Conservation (phyloP, 2,113 vertebrate genomes). For the Oceanodroma tethys region DNA sequence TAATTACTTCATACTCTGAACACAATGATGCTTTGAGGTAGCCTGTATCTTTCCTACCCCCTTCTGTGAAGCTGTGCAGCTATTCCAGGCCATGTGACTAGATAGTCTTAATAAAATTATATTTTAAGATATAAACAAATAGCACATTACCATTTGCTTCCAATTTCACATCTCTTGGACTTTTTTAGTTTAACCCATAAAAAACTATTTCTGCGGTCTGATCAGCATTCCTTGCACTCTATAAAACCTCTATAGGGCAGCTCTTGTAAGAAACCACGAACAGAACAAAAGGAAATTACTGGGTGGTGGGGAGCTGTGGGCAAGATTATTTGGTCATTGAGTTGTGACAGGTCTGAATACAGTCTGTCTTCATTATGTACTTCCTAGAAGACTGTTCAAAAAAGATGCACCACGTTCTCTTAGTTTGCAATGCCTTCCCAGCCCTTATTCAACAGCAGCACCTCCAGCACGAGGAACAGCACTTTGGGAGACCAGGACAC, state of each 20-base stretch:
- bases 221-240: background rate
- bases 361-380: background rate
- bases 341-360: background rate
- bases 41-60: background rate
- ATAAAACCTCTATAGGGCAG: background rate
- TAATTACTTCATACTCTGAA: background rate
- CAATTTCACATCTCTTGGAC: background rate
- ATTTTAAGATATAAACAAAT: background rate
- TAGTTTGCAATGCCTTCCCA: background rate
- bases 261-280: background rate
- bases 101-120: background rate
- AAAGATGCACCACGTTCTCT: background rate
- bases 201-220: background rate
- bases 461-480: background rate
- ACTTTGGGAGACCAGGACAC: background rate
- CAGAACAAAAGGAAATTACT: background rate
- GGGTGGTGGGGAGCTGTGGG: rapidly evolving
- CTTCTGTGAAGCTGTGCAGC: background rate
- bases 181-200: background rate
- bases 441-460: background rate
- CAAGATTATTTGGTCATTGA: background rate
- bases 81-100: background rate
- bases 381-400: background rate
- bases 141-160: background rate
- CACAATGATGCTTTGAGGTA: background rate